phyloP scores from a whole-genome alignment of 2,888 invertebrate genomes.

The Desoria tigrina region DNA sequence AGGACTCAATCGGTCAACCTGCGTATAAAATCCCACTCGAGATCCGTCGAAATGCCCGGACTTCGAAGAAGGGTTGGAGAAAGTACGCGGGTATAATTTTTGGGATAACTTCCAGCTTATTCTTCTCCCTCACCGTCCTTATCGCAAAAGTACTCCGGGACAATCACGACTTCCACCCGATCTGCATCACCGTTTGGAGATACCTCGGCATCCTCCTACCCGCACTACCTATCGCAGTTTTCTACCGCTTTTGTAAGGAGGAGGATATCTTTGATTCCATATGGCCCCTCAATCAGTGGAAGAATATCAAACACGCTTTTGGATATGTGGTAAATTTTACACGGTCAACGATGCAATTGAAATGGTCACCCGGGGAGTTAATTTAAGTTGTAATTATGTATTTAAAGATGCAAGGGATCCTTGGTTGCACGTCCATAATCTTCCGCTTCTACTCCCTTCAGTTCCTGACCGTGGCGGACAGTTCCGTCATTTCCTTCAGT shows the following conservation, averaged over 20 bases:
- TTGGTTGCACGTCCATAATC: slow-evolving; percentile 41
- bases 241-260: slow-evolving; percentile 21
- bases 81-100: slow-evolving; percentile 38
- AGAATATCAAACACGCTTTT: slow-evolving; percentile 29
- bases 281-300: slow-evolving; percentile 35
- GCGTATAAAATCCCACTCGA: slow-evolving; percentile 9
- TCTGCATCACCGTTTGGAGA: slow-evolving; percentile 46
- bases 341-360: too few species aligned
- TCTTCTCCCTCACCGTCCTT: slow-evolving; percentile 44
- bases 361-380: too few species aligned
- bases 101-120: slow-evolving; percentile 39
- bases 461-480: slow-evolving; percentile 42
- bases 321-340: slow-evolving; percentile 8
- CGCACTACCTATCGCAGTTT: slow-evolving; percentile 30
- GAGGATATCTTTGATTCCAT: slow-evolving; percentile 27
- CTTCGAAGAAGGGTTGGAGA: slow-evolving; percentile 3
- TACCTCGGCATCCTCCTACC: slow-evolving; percentile 41
- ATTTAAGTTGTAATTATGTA: background rate
- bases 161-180: slow-evolving; percentile 39
- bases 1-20: slow-evolving; percentile 2
- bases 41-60: background rate
- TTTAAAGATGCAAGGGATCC: slow-evolving; percentile 40
- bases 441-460: slow-evolving; percentile 41
- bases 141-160: slow-evolving; percentile 44
- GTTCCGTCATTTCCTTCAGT: slow-evolving; percentile 41